Base-by-base conservation (phyloP, 2,888 invertebrate species). In the Acanthosepion esculentum region DNA sequence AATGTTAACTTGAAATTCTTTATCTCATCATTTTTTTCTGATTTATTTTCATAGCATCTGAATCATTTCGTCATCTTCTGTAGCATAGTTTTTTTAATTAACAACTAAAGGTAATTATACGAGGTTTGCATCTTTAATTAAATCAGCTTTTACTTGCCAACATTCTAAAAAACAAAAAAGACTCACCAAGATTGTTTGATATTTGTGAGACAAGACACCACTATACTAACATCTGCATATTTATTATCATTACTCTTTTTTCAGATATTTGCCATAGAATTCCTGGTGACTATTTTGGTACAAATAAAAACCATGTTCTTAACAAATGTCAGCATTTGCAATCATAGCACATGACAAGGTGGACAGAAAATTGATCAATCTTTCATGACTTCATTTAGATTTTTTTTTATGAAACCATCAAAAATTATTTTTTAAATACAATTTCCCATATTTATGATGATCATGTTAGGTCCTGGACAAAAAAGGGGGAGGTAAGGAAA, bases 221-320 rank as follows among this genome's bases (percentile, higher is more conserved):
- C n/a, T 78, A 78, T n/a, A n/a, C n/a, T 78, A 78, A 78, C n/a
- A 78, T 78, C n/a, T 78, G n/a, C n/a, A 78, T 78, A 78, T n/a
- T n/a, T 10, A 78, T 78, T 78, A 78, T 78, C n/a, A 78, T n/a
- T n/a, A 15, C 2, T 15, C 29, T 78, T 78, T 64, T 78, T 78
- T 5, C n/a, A 78, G n/a, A 78, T 78, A 78, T 78, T 78, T 78
- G 78, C 78, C n/a, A 78, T 78, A 78, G 78, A 78, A 78, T 78
- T 78, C n/a, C n/a, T 15, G 15, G n/a, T 15, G n/a, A 78, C 78
- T 18, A n/a, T 78, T 78, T 78, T 78, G 15, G n/a, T n/a, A n/a
- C n/a, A n/a, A 78, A 20, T 78, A n/a, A n/a, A 78, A 78, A n/a
- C n/a, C 15, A 78, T n/a, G n/a, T n/a, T 78, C 12, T n/a, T 8